Base-by-base conservation (phyloP, 1,140 invertebrate genomes). In the Heliconius nattereri region DNA sequence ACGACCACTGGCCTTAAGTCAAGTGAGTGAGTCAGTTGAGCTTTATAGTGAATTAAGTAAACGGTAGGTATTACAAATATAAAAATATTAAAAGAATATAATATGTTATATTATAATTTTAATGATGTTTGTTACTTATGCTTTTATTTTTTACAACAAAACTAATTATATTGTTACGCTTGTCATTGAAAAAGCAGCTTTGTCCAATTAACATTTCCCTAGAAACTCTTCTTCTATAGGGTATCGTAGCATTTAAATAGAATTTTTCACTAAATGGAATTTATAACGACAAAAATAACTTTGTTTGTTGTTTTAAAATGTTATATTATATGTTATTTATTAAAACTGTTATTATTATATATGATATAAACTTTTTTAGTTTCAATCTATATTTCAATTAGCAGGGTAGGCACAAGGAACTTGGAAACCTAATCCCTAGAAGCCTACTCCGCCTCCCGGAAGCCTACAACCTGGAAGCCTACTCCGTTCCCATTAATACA, bases 141-240 rank as follows among this genome's bases (percentile, higher is more conserved):
- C 8, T 66, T 66, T 66, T 66, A 66, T 66, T 26, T 29, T 66
- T 23, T n/a, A 23, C 57, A n/a, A 60, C 60, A 29, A 26, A 29
- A 26, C 23, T 66, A 66, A 26, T 66, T 66, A 66, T 66, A 29
- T 66, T 66, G 60, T 66, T 66, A 26, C 23, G 60, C 60, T 26
- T 66, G 60, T 66, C 23, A 66, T 66, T 66, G 60, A 66, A 66
- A 57, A 66, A 66, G 60, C 60, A 16, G 60, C 60, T 66, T 66
- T 66, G 60, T 29, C 60, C 60, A 66, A 66, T 66, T 66, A 66
- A 66, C 20, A 66, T 66, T 66, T 16, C n/a, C 60, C 60, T 66
- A 26, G 60, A 66, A 66, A 66, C 60, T 23, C 9, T 66, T 26
- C 60, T 66, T 66, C 11, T 66, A 7, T 9, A 66, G 60, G 11